Evolutionary conservation across 2,888 invertebrate genomes (phyloP), one percentile per base, ranked within the genome.

Genomic region (Ennomos fuscantarius): DNA sequence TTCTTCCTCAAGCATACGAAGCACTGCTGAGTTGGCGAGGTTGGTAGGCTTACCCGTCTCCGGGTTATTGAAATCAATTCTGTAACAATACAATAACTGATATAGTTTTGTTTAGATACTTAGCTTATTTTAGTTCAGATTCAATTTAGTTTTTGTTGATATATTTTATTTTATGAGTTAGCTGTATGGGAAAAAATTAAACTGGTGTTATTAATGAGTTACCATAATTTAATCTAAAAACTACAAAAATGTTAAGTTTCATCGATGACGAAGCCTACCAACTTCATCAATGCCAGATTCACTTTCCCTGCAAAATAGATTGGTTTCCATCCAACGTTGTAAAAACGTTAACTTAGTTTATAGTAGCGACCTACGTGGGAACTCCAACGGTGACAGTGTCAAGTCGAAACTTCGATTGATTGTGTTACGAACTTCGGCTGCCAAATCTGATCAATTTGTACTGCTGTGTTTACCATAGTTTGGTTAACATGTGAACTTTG

Each of bases 1-100:
- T 83, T 97, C 96, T 82, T 97, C 97, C 80, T 97, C 96, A 60
- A 97, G 93, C 95, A 97, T 96, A 66, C 95, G 94, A 70, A 97
- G 91, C 53, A 97, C 97, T 45, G 96, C 96, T 46, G 97, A 97
- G 86, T 97, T 96, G 77, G 96, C 96, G 75, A 97, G 93, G 86
- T 97, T 97, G 47, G 94, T 92, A 58, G 97, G 96, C 80, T 96
- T 96, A 66, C 94, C 93, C 66, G 94, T 94, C 46, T 91, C 88
- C 70, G 94, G 93, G 67, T 96, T 94, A 82, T 94, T 94, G 88
- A 96, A 95, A 89, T 97, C 95, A 86, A 97, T 96, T 88, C 97
- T 97, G 91, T 10, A 92, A 93, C 74, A 82, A 81, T 48, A 43
- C 46, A 12, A 33, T 43, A 42, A 6, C 8, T n/a, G n/a, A 33